Base-by-base conservation (phyloP, 35 echinoderm and acorn worm genomes). In the Apostichopus japonicus region DNA sequence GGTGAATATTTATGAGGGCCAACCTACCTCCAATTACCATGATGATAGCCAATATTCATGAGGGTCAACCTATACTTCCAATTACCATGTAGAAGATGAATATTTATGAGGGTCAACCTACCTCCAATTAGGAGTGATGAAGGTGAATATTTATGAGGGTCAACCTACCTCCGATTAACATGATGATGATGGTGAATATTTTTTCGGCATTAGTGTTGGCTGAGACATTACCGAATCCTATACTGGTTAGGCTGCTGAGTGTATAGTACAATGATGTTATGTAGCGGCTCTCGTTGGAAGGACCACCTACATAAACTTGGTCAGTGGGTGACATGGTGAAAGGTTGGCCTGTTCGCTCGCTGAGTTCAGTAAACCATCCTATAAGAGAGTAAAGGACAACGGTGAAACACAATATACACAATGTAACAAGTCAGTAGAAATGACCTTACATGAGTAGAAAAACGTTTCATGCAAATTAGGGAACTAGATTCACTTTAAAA, bases 151-250 rank as follows among this genome's bases (percentile, higher is more conserved):
- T 61, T 13, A 61, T 61, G 57, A 11, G 57, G 57, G 57, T 61
- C 13, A 86, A 77, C 87, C 77, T 91, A 98, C 94, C 97, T 87
- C 97, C 97, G 61, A 98, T 95, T 19, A 98, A 72, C 97, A 98
- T 98, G 75, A 98, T 93, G 5, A 98, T 80, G 10, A 98, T 98
- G 23, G 97, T 98, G 80, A 98, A 98, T 25, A 98, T 96, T 78
- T 98, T 98, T 91, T 98, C 97, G 10, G 76, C 78, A 90, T 98
- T 93, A 1, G 96, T 98, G 71, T 98, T 98, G 53, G 97, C 97
- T 6, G 97, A 98, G 16, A 98, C 97, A 87, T 98, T 98, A 16
- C 97, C 97, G 78, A 98, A 98, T 56, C 97, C 96, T 21, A 98
- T 94, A 93, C 97, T 98, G 8, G 97, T 98, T 71, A 98, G 86